Base-by-base conservation (phyloP, 2,113 vertebrate genomes). In the Penelope pileata region DNA sequence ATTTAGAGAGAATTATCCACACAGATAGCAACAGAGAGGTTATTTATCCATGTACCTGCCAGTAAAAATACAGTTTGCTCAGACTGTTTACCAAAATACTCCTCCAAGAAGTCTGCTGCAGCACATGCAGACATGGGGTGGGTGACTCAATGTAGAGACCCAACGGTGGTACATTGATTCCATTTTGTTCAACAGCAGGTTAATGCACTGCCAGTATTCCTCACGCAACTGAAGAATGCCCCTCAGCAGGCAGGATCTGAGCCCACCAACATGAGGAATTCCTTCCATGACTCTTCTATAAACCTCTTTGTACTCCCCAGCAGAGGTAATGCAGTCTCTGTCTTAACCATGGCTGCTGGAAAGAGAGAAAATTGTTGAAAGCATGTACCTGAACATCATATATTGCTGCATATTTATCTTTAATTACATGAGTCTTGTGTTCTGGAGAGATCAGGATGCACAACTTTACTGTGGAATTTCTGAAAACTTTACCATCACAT, bases 81-180 rank as follows among this genome's bases (percentile, higher is more conserved):
- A 42, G 21, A 29, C 16, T 30, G 29, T 30, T 38, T 54, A 51
- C 36, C 36, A 53, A 42, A 54, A 51, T 38, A 50, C 51, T 42
- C 51, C 29, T 56, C 21, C 14, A 42, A 56, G 19, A 73, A 42
- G 40, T 53, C 63, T 45, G 30, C 42, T n/a, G 30, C 9, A 1
- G 42, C 21, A 45, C 14, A 2, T 43, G 42, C 63, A 45, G 63
- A 32, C 42, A n/a, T 16, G 30, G 42, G 48, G 27, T 36, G 27
- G 18, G 17, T 50, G 45, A 47, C 12, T 69, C 58, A 77, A 2
- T 16, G 4, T 1, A 7, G 50, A 78, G 42, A 83, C 13, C 16
- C 24, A 69, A 0, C 0, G 1, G 23, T 53, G n/a, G 17, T 36
- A n/a, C 38, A 22, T 53, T 2, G 1, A 2, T 63, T 74, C 24